These are phyloP conservation scores for Trissolcus japonicus DNA, from an alignment of 2,888 invertebrate genomes.

Conservation along the genomic window DNA sequence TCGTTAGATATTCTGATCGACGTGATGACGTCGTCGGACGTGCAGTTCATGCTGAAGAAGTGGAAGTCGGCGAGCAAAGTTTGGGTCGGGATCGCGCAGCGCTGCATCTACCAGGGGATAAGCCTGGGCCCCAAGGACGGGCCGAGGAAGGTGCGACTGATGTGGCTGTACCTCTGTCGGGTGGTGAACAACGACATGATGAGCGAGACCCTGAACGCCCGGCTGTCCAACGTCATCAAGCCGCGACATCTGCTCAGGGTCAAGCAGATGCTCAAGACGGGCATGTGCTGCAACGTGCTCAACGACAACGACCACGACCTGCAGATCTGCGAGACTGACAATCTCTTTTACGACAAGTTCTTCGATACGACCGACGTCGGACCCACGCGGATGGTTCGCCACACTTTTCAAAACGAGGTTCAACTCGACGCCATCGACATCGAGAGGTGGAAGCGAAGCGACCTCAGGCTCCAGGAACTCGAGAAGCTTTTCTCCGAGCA, in stretches of 20 bases:
- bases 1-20: constrained; percentile 53
- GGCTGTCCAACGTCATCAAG: constrained; percentile 48
- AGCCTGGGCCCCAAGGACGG: constrained; percentile 42
- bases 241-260: constrained; percentile 46
- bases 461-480: constrained; percentile 21
- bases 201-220: constrained; percentile 49
- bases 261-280: constrained; percentile 54
- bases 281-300: constrained; percentile 54
- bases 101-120: constrained; percentile 48
- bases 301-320: constrained; percentile 53
- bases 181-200: constrained; percentile 57
- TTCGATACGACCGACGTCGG: constrained; percentile 38
- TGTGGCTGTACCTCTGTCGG: constrained; percentile 55
- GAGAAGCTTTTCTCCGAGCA: constrained; percentile 43
- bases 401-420: constrained; percentile 50
- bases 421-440: constrained; percentile 48
- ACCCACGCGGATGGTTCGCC: constrained; percentile 44
- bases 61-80: constrained; percentile 55
- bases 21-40: constrained; percentile 53
- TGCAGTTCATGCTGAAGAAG: constrained; percentile 55
- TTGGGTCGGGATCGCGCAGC: constrained; percentile 51
- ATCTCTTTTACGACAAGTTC: constrained; percentile 43
- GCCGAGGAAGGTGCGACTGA: constrained; percentile 42
- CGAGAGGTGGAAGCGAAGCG: constrained; percentile 44
- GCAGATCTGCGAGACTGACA: constrained; percentile 48